Evolutionary conservation across 1,140 invertebrate species (phyloP), one percentile per base, ranked within the genome.

Genomic region (Homalodisca vitripennis): DNA sequence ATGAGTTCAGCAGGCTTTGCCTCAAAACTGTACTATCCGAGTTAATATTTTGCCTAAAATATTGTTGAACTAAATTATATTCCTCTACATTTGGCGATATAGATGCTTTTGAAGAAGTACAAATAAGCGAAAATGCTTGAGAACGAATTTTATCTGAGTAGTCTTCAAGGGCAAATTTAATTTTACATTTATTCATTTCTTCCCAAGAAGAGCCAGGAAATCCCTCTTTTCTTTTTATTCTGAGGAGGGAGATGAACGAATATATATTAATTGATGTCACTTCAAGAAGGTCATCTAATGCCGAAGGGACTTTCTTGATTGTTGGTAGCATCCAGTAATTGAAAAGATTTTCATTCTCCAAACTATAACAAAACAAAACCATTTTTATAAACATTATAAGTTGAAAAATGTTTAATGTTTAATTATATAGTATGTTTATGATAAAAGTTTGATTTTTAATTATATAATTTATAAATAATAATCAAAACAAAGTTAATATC

Each of bases 251-350:
- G 14, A 72, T 48, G 1, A 72, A 20, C 0, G 72, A 57, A 30
- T 53, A 67, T 27, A 70, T 22, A 31, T 47, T 66, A 14, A 64
- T 1, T 64, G 24, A 32, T 1, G 51, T 62, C 3, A 31, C 22
- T 66, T 34, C 20, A 70, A 70, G 2, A 27, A 70, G 27, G 3
- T 32, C 20, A 51, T 71, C 31, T 57, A 66, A 20, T 14, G 60
- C n/a, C 47, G 2, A 24, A 29, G 69, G 71, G 26, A 67, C 74
- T 66, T 70, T 73, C 30, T 70, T 71, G 55, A 75, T 67, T 12
- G 74, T 73, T 24, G 47, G 47, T 20, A 60, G 55, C 34, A 75
- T 53, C 72, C 74, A 73, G 34, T 76, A 73, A 31, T 75, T 76
- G 51, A 76, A 71, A 24, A 74, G 24, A 69, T 76, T 75, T 29